Base-by-base conservation (phyloP, 2,113 vertebrate genomes). In the Macroglossus sobrinus region DNA sequence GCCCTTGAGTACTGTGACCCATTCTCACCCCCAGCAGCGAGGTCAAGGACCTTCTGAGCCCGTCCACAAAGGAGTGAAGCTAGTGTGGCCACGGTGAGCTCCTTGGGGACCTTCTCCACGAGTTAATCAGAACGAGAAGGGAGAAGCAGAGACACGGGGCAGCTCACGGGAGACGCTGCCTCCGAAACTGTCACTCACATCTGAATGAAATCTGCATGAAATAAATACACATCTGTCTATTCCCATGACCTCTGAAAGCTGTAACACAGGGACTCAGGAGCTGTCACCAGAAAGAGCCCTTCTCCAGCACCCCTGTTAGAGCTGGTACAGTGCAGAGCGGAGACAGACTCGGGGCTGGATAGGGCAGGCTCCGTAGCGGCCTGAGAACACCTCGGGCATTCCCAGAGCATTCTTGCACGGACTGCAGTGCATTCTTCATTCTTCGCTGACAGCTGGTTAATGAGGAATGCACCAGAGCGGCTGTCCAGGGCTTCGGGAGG, bases 391-490 rank as follows among this genome's bases (percentile, higher is more conserved):
- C 98, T 95, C 18, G 78, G 98, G 98, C 97, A 82, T 81, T 80
- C 86, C 97, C 35, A 84, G 95, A 76, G 93, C 94, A 74, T 96
- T 97, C 98, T 94, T 94, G 94, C 96, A 92, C 96, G 84, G 92
- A 97, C 72, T 50, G 95, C 91, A 97, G 96, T 6, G 90, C 97
- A 97, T 97, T 97, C 98, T 94, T 98, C 97, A 98, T 95, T 96
- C 92, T 96, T 97, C 93, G n/a, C 71, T 98, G 98, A 98, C 98
- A 98, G 98, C 92, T 87, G 90, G 97, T 68, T 86, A 84, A 68
- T 91, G 59, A 98, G 96, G 97, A 98, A 98, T 97, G 97, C 72
- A 75, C 13, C 72, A 33, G 91, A 88, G 72, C 0, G 80, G 95
- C 97, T 94, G 88, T 84, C 87, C 96, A 96, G 92, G 91, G 89